Conservation (phyloP, 2,797 vertebrate species). For the Pangasius sanitwongsei region DNA sequence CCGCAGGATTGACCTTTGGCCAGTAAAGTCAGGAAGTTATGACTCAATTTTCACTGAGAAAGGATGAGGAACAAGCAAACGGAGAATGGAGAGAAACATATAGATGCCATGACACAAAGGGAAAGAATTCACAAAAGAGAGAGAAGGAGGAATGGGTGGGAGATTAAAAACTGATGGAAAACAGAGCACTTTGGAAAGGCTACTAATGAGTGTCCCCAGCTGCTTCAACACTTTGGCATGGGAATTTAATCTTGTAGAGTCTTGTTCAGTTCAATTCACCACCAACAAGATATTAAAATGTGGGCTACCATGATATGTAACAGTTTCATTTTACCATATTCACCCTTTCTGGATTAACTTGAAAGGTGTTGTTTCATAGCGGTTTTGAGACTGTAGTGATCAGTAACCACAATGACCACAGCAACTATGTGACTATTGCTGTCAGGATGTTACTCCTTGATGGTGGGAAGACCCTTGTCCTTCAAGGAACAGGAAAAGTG, state of each 20-base stretch:
- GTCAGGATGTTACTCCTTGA: conserved; percentile 72
- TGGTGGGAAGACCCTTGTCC: conserved; percentile 61
- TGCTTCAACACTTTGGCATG: conserved; percentile 28
- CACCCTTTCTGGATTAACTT: neutral
- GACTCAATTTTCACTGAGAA: conserved; percentile 72
- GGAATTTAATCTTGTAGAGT: neutral
- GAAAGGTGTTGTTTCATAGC: neutral
- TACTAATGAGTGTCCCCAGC: conserved; percentile 33
- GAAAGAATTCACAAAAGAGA: conserved; percentile 8
- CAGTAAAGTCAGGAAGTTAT: conserved; percentile 74
- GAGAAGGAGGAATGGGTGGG: conserved; percentile 20
- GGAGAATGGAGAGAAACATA: conserved; percentile 44
- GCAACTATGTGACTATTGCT: conserved; percentile 51
- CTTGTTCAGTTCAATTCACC: conserved; percentile 22
- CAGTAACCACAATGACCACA: conserved; percentile 21
- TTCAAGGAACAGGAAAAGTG: conserved; percentile 70
- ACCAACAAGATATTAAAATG: conserved; percentile 10
- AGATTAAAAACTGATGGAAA: conserved; percentile 15
- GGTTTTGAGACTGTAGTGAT: neutral
- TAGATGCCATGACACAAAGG: conserved; percentile 35
- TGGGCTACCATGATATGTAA: neutral
- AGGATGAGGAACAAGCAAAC: conserved; percentile 58
- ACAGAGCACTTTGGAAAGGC: conserved; percentile 25
- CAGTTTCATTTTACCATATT: neutral
- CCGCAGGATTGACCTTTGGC: conserved; percentile 71